Conservation (phyloP, 2,113 vertebrate genomes). For the Cochlearius cochlearius region DNA sequence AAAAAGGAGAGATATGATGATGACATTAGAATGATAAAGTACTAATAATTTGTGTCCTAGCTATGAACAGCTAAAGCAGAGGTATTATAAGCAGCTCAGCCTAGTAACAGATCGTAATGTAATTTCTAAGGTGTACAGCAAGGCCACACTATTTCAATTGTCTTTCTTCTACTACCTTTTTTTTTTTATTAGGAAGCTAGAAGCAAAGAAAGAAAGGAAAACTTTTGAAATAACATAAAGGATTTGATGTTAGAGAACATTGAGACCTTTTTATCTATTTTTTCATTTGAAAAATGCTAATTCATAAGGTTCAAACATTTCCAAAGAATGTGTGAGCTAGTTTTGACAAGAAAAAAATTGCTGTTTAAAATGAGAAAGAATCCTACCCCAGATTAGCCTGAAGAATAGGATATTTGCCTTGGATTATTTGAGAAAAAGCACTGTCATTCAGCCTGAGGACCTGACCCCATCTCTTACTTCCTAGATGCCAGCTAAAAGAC, state of each 20-base stretch:
- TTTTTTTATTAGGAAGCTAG: not conserved
- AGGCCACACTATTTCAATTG: not conserved
- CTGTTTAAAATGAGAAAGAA: not conserved
- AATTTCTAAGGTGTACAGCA: not conserved
- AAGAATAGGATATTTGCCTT: not conserved
- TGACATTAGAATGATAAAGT: not conserved
- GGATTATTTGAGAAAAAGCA: not conserved
- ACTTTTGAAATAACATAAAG: not conserved
- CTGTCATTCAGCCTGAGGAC: not conserved
- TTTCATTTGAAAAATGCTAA: not conserved
- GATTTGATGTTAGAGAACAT: not conserved
- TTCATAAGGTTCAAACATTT: not conserved
- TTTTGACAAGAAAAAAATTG: not conserved
- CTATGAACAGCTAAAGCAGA: not conserved
- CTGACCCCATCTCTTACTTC: not conserved
- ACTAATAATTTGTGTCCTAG: not conserved
- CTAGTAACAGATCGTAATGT: not conserved
- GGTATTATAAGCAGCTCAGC: not conserved
- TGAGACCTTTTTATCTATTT: not conserved
- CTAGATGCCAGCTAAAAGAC: not conserved
- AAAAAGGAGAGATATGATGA: not conserved
- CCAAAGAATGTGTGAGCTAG: not conserved
- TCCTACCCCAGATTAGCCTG: not conserved
- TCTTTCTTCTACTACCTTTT: not conserved
- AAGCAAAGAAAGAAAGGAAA: not conserved